These are phyloP conservation scores for Polydrusus pterygomalis DNA, from an alignment of 2,888 invertebrate species.

Conservation along the genomic window DNA sequence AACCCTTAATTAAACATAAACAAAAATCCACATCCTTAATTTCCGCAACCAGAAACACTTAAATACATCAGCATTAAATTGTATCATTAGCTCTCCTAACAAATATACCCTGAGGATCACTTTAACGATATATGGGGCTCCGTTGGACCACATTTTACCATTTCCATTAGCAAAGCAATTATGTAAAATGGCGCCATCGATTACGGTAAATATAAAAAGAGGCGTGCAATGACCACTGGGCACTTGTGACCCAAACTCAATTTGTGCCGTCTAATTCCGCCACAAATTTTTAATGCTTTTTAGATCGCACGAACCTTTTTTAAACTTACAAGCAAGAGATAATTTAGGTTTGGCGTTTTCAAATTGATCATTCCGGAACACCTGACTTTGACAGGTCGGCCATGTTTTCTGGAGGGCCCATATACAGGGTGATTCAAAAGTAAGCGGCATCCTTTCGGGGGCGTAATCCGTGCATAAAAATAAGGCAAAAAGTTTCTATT, in stretches of 20 bases:
- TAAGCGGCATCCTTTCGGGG: too few species aligned
- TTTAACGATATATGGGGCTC: constrained; percentile 25
- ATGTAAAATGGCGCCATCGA: constrained; percentile 30
- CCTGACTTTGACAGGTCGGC: too few species aligned
- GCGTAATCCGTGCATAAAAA: too few species aligned
- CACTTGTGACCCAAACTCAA: constrained; percentile 11
- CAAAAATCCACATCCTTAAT: too few species aligned
- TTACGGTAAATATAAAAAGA: constrained; percentile 29
- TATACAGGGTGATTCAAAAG: too few species aligned
- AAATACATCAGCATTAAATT: too few species aligned
- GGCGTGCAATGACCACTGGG: constrained; percentile 4
- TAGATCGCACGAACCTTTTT: background rate
- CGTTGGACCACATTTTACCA: constrained; percentile 30
- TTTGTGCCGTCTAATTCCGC: constrained; percentile 7
- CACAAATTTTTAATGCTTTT: constrained; percentile 16
- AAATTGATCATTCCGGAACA: too few species aligned
- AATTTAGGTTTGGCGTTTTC: too few species aligned
- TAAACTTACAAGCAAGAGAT: background rate
- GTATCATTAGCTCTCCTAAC: background rate
- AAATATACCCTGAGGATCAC: constrained; percentile 2
- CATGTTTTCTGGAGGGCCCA: too few species aligned
- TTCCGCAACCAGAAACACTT: too few species aligned
- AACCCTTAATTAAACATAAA: too few species aligned
- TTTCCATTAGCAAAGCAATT: constrained; percentile 33
- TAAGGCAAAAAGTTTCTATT: too few species aligned